Evolutionary conservation across 2,888 invertebrate species (phyloP).

Genomic region (Anoplius nigerrimus): DNA sequence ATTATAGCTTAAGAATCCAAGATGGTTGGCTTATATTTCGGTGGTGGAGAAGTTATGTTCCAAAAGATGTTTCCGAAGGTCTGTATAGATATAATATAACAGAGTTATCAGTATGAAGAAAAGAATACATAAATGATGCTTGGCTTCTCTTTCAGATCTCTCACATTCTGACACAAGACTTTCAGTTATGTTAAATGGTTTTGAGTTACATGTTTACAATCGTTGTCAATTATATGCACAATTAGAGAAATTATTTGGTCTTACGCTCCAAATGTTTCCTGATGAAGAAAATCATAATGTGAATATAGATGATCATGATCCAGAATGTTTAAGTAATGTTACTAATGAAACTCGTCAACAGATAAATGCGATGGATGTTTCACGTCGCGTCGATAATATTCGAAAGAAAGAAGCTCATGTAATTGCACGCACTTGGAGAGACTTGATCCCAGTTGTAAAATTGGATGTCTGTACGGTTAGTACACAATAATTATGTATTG

Average conservation of each 20-base stretch:
- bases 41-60: constrained; percentile 98
- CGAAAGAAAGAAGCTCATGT: constrained; percentile 85
- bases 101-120: background rate
- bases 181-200: constrained; percentile 93
- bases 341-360: constrained; percentile 66
- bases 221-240: constrained; percentile 90
- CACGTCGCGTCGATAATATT: constrained; percentile 71
- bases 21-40: constrained; percentile 98
- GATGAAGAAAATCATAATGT: constrained; percentile 76
- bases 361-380: constrained; percentile 69
- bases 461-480: constrained; percentile 90
- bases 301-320: constrained; percentile 66
- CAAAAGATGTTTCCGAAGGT: constrained; percentile 97
- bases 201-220: constrained; percentile 97
- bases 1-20: constrained; percentile 93
- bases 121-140: constrained; percentile 6
- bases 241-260: constrained; percentile 91
- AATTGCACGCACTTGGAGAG: constrained; percentile 93
- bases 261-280: constrained; percentile 86
- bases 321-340: constrained; percentile 62
- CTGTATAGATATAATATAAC: constrained; percentile 27
- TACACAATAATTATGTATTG: constrained; percentile 34
- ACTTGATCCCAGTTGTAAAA: constrained; percentile 97
- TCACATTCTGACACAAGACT: constrained; percentile 95
- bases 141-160: constrained; percentile 82